A percentile compares a stretch with the other conserved stretches of the same genome.
Conservation (phyloP, 2,113 vertebrate species). For the Erythrocercus mccallii region DNA sequence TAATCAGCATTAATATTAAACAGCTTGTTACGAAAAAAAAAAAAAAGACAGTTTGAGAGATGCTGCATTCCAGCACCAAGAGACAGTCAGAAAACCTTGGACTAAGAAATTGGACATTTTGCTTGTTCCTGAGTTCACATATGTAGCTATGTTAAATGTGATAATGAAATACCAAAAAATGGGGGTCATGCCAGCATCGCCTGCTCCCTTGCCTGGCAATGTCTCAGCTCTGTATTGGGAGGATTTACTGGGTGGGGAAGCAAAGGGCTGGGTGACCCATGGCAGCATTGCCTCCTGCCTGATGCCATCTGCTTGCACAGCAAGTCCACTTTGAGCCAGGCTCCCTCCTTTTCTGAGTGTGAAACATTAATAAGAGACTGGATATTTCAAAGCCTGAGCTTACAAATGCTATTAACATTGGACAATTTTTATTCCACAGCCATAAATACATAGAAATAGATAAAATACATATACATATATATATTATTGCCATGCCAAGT, state of each 20-base stretch:
- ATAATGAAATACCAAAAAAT: not conserved
- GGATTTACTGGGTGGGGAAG: not conserved
- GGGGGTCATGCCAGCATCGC: not conserved
- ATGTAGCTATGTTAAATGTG: not conserved
- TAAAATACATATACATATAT: not conserved
- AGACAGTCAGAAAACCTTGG: not conserved
- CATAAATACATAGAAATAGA: not conserved
- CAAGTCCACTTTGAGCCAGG: not conserved
- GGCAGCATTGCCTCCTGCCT: fast-evolving
- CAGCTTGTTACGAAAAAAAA: not conserved
- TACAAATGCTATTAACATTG: not conserved
- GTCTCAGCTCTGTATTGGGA: not conserved
- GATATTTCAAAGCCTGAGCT: not conserved
- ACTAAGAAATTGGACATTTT: not conserved
- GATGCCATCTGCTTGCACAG: not conserved
- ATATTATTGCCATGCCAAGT: not conserved
- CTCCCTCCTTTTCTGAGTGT: not conserved
- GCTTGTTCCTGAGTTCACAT: not conserved
- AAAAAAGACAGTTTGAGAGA: not conserved
- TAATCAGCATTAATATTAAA: slow-evolving; percentile 54
- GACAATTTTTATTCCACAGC: not conserved
- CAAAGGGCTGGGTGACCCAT: not conserved
- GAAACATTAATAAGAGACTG: not conserved
- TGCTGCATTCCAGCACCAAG: slow-evolving; percentile 6
- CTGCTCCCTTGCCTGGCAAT: not conserved